These are phyloP conservation scores for Bergia puertoricense DNA, from an alignment of 92 coral and sea anemone genomes.

Conservation along the genomic window DNA sequence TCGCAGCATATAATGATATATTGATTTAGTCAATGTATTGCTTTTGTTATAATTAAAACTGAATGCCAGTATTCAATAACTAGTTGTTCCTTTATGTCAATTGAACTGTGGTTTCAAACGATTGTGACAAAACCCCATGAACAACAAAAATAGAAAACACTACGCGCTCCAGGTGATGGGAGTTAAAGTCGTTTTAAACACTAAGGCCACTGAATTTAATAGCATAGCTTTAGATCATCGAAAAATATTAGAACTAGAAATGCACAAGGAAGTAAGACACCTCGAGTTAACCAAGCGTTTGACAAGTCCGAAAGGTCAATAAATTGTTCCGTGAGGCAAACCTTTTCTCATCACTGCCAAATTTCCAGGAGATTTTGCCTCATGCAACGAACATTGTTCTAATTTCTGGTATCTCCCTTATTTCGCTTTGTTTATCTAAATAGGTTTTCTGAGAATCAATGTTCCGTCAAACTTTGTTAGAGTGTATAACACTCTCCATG, in stretches of 20 bases:
- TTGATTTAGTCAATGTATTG: conserved; percentile 34
- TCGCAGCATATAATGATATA: conserved; percentile 33
- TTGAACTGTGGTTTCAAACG: conserved; percentile 7
- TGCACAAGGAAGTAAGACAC: not conserved
- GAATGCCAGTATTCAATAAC: conserved; percentile 31
- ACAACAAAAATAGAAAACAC: not conserved
- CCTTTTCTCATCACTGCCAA: not conserved
- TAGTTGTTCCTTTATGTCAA: conserved; percentile 11
- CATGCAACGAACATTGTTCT: conserved; percentile 41
- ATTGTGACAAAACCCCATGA: conserved; percentile 1
- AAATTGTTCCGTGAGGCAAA: conserved; percentile 12
- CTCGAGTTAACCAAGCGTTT: not conserved
- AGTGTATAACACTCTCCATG: conserved; percentile 13
- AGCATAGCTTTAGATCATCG: not conserved
- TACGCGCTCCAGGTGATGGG: conserved; percentile 38
- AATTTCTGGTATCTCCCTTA: not conserved
- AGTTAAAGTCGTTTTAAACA: conserved; percentile 7
- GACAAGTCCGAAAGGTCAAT: not conserved
- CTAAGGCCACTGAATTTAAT: conserved; percentile 1
- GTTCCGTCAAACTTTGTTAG: not conserved
- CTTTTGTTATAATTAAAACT: conserved; percentile 11
- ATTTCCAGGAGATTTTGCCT: conserved; percentile 23
- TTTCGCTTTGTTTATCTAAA: conserved; percentile 54
- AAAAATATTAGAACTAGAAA: not conserved
- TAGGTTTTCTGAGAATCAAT: conserved; percentile 26